Evolutionary conservation across 2,113 vertebrate genomes (phyloP).

Genomic region (Chionis minor): DNA sequence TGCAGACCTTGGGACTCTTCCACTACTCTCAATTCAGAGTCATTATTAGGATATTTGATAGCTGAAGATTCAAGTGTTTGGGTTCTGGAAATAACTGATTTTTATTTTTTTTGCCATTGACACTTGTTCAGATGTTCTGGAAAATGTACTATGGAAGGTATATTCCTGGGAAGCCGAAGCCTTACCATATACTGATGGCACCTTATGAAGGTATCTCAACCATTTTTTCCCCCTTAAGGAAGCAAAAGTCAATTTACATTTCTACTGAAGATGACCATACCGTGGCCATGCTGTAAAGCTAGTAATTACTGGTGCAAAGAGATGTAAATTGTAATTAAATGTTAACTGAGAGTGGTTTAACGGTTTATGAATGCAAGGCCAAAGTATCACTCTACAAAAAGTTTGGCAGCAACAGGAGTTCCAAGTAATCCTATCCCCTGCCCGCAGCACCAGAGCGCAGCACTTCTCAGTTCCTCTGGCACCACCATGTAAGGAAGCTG

Average conservation of each 20-base stretch:
- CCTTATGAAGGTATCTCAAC: not conserved
- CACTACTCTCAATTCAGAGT: not conserved
- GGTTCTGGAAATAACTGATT: not conserved
- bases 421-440: constrained; percentile 24
- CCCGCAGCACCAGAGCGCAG: not conserved
- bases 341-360: constrained; percentile 10
- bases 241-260: not conserved
- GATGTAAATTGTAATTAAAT: constrained; percentile 25
- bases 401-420: not conserved
- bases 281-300: not conserved
- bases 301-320: not conserved
- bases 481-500: not conserved
- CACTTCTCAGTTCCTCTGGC: constrained; percentile 4
- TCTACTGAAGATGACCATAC: not conserved
- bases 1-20: not conserved
- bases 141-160: not conserved
- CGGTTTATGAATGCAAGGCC: not conserved
- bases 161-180: not conserved
- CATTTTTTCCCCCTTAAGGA: not conserved
- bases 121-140: not conserved
- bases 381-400: not conserved
- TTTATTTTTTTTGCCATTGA: not conserved
- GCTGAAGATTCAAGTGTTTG: not conserved
- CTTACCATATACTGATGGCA: not conserved
- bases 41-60: not conserved